Base-by-base conservation (phyloP, 2,888 invertebrate genomes). In the Allygus modestus region DNA sequence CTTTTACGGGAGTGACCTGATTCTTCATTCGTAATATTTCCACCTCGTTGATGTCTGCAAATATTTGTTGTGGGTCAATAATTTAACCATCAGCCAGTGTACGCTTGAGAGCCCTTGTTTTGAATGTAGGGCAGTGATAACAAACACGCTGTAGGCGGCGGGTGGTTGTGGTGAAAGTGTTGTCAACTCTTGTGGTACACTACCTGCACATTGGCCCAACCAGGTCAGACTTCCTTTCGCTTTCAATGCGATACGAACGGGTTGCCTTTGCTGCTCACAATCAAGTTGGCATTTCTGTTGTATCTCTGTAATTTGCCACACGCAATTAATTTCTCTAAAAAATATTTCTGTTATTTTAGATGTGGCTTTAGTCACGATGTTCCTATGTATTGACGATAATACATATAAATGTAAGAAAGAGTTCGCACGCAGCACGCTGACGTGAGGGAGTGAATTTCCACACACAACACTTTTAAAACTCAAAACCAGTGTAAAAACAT, bases 211-310 rank as follows among this genome's bases (percentile, higher is more conserved):
- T 31, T 31, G 28, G 65, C 26, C 65, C 65, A 65, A 65, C 65
- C 26, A 20, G 28, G 65, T 65, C 65, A 65, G 65, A 65, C 65
- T 65, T 65, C 65, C 65, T 65, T 31, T 65, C 65, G 65, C 65
- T 65, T 65, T 65, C 65, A 31, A 28, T 65, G 28, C 28, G 28
- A 11, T 28, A 12, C 65, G 23, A 23, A 23, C 26, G 58, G n/a
- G n/a, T n/a, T n/a, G 58, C n/a, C 58, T 58, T 2, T 9, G n/a
- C 46, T 12, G 46, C 7, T 46, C 11, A 12, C 2, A 12, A 17
- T 12, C 46, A 46, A 46, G 46, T 46, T 46, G 7, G 5, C 37
- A 37, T 37, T 9, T 37, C 37, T 4, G 9, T 37, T 37, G 37
- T 9, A 37, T n/a, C n/a, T n/a, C n/a, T n/a, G n/a, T n/a, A n/a